A percentile compares a stretch with the other conserved stretches of the same genome.
phyloP scores from a whole-genome alignment of 2,888 invertebrate genomes.

The Monopis laevigella region DNA sequence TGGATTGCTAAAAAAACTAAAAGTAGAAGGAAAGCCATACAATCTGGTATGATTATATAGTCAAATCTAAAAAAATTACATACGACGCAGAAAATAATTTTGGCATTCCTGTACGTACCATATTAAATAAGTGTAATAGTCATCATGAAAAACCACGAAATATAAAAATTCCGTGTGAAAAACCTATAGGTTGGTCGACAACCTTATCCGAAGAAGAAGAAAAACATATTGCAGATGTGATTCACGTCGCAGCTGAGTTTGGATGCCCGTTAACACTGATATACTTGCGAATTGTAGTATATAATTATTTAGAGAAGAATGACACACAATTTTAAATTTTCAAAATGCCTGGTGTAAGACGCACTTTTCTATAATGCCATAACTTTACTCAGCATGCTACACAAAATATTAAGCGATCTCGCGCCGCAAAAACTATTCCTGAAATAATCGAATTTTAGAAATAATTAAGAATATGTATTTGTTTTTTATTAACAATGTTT shows the following conservation, averaged over 20 bases:
- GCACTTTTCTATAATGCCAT: not conserved
- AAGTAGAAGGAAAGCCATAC: too few species aligned
- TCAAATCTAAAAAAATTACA: too few species aligned
- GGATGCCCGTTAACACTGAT: constrained; percentile 18
- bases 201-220: constrained; percentile 17
- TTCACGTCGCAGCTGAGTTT: constrained; percentile 18
- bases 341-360: too few species aligned
- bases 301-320: constrained; percentile 14
- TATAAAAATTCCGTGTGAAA: constrained; percentile 16
- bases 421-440: not conserved
- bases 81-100: constrained; percentile 19
- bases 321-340: not conserved
- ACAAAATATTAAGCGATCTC: not conserved
- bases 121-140: constrained; percentile 18
- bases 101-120: constrained; percentile 18
- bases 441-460: not conserved
- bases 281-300: constrained; percentile 18
- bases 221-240: constrained; percentile 16
- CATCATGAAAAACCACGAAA: constrained; percentile 15
- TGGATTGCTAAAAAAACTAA: too few species aligned
- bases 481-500: too few species aligned
- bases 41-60: too few species aligned
- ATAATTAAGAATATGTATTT: not conserved
- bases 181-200: constrained; percentile 18
- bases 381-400: not conserved